Base-by-base conservation (phyloP, 2,888 invertebrate species). In the Heliothis peltigera region DNA sequence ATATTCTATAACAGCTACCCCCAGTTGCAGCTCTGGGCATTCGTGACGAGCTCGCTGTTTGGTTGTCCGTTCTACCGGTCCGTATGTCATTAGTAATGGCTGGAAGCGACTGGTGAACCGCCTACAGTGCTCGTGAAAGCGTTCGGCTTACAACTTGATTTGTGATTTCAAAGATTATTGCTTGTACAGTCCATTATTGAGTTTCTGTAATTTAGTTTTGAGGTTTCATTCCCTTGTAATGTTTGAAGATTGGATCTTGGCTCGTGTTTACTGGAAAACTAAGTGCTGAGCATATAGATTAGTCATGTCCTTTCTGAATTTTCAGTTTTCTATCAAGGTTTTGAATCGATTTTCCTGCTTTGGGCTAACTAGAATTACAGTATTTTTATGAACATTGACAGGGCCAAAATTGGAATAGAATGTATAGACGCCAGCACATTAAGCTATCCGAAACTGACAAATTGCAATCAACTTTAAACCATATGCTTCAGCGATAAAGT, bases 101-200 rank as follows among this genome's bases (percentile, higher is more conserved):
- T 93, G 88, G 93, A 91, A 93, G 94, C 93, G 87, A 90, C 89
- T 80, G 82, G 85, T 81, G 85, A 85, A 84, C 90, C 93, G 92
- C 94, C 94, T 92, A 94, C 94, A 86, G 85, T 84, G 84, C 82
- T 92, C 92, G 90, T 92, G 92, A 93, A 93, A 93, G 89, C 90
- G 85, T 89, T 89, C 88, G 85, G 88, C 91, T 91, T 89, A 91
- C 91, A 89, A 89, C 90, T 92, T 94, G 94, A 94, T 94, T 94
- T 94, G 94, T 94, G 91, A 92, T 93, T 91, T 88, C 89, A 83
- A 90, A 93, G 89, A 92, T 92, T 92, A 93, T 91, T 91, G 87
- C 90, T 84, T 84, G 85, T 87, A 87, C 85, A 88, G 83, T 84
- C 89, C 81, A 89, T 89, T 91, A 92, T 88, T 84, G 84, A 81